These are phyloP conservation scores for Zaprionus tsacasi DNA, from an alignment of 1,140 invertebrate species.

Conservation along the genomic window DNA sequence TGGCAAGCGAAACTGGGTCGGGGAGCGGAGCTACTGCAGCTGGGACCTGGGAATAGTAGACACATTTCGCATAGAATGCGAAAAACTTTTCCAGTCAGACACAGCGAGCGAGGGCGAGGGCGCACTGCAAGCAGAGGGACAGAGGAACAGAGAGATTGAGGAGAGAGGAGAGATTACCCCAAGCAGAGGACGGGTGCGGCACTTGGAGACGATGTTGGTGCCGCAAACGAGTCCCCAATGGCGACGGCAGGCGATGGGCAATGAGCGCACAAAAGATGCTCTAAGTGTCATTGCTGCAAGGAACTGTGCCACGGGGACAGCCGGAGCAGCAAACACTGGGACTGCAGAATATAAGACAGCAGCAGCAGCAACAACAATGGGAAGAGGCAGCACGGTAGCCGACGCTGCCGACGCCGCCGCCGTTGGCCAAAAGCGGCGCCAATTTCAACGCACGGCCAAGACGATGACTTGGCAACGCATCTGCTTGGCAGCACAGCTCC, in stretches of 20 bases:
- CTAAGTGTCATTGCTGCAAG: slow-evolving; percentile 77
- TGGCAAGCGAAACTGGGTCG: slow-evolving; percentile 6
- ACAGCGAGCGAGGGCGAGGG: slow-evolving; percentile 35
- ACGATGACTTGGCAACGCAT: slow-evolving; percentile 60
- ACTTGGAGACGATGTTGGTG: slow-evolving; percentile 58
- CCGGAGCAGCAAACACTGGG: slow-evolving; percentile 43
- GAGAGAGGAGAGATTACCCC: slow-evolving; percentile 23
- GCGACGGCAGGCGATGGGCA: slow-evolving; percentile 67
- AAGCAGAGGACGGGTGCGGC: neutral
- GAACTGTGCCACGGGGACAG: slow-evolving; percentile 72
- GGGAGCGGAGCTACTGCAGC: slow-evolving; percentile 14
- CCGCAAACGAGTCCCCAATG: slow-evolving; percentile 79
- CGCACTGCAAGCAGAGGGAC: slow-evolving; percentile 67
- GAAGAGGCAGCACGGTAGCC: neutral
- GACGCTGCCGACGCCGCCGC: slow-evolving; percentile 20
- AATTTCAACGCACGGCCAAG: slow-evolving; percentile 52
- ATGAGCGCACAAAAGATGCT: slow-evolving; percentile 73
- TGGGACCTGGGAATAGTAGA: slow-evolving; percentile 42
- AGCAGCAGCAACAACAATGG: slow-evolving; percentile 5
- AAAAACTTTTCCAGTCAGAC: slow-evolving; percentile 67
- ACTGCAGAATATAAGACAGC: slow-evolving; percentile 50
- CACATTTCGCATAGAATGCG: slow-evolving; percentile 67
- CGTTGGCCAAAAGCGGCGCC: slow-evolving; percentile 50
- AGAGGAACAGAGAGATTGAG: slow-evolving; percentile 20
- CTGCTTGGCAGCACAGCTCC: slow-evolving; percentile 25